Base-by-base conservation (phyloP, 2,888 invertebrate species). In the Tanytarsus gracilentus region DNA sequence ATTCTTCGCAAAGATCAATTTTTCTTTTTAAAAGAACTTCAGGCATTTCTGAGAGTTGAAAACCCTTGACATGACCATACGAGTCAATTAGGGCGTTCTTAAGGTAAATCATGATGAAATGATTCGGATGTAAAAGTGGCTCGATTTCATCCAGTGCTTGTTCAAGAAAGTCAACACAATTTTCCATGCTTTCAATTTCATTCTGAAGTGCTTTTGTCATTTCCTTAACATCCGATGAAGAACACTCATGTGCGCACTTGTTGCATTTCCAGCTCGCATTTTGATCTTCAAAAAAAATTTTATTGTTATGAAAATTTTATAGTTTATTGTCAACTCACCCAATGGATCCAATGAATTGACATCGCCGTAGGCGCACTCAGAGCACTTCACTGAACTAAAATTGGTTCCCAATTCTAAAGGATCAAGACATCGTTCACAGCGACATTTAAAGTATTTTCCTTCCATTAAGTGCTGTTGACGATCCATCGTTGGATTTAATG, bases 401-500 rank as follows among this genome's bases (percentile, higher is more conserved):
- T 88, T 81, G 0, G 90, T 88, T 7, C 83, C 86, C 49, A 91
- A 72, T 69, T 92, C 92, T 0, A 84, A 85, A 8, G 88, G 86
- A 71, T 91, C 90, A 1, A 78, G 74, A 68, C 91, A 92, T 56
- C 91, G 78, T 2, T 74, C 67, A 66, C 91, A 92, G 27, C 77
- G 78, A 70, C 91, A 92, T 16, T 78, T 77, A 71, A 92, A 92
- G 72, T 84, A 86, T 76, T 91, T 91, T 26, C 88, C 84, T 67
- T 84, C 80, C 58, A 77, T 75, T 3, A 92, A 75, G 69, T 81
- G 82, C 64, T 81, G 80, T 50, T 88, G 79, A 0, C 92, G 78
- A 33, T 82, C 72, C 11, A 83, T 68, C 0, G 91, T 91, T 1
- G 86, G 87, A 60, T 83, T 80, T 18, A 91, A 71, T 0, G 83